Evolutionary conservation across 2,797 vertebrate genomes (phyloP), one percentile per base, ranked within the genome.

Genomic region (Crypturellus tataupa): DNA sequence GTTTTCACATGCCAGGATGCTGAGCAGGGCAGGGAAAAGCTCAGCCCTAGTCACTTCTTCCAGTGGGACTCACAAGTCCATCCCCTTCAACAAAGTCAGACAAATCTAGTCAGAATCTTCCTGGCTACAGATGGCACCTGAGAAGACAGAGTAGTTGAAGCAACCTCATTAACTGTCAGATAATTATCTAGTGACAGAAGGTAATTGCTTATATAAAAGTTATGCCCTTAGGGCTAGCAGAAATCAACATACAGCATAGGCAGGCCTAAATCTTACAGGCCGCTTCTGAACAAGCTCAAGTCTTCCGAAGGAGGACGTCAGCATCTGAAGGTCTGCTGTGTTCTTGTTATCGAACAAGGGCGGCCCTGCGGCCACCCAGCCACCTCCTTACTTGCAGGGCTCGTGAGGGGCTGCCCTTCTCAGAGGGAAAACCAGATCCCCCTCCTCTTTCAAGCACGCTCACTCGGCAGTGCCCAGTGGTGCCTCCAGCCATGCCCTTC

Each of bases 361-460:
- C 18, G 19, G 29, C 29, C 53, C 53, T 56, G 53, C 19, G 29
- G 29, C 53, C 53, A 56, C 17, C 17, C 53, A n/a, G 53, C 29
- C 29, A 56, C 29, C 53, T 56, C 53, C 15, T 56, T 19, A 19
- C 53, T 31, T 56, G 13, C 23, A 10, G n/a, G 76, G 70, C 21
- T 60, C 40, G 20, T 4, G 1, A 49, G 5, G 11, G 33, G 13
- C 16, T 40, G 51, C 19, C 9, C 24, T 4, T 59, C 67, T 62
- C 71, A 13, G 42, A 12, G 39, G 20, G 35, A 21, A 51, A 19
- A 17, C 8, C 25, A 49, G 25, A n/a, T 42, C 3, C 16, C 37
- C 14, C 25, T 7, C 4, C 12, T 64, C 63, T n/a, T 31, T 70
- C 33, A 39, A 53, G n/a, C 1, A 7, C 1, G 0, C 44, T 44